A percentile compares a stretch with the other conserved stretches of the same genome.
Evolutionary conservation across 2,113 vertebrate genomes (phyloP).

Genomic region (Hypomesus transpacificus): DNA sequence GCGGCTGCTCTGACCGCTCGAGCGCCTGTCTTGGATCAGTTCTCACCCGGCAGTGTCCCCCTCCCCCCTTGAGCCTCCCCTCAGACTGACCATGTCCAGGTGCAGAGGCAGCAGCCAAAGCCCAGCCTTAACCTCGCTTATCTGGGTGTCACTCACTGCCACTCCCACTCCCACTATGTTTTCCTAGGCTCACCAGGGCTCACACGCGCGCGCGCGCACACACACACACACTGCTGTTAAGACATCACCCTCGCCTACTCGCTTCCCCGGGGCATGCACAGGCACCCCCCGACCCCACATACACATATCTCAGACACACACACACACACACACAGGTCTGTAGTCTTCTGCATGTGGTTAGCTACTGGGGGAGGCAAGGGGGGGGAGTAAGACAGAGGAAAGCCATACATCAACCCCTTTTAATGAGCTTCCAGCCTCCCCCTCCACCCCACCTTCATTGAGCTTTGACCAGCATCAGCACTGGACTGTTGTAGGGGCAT

Average conservation of each 20-base stretch:
- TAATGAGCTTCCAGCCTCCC: conserved; percentile 76
- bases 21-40: conserved; percentile 65
- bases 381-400: conserved; percentile 62
- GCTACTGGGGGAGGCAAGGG: conserved; percentile 9
- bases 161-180: conserved; percentile 58
- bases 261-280: conserved; percentile 10
- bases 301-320: conserved; percentile 3
- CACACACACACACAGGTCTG: conserved; percentile 11
- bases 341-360: conserved; percentile 9
- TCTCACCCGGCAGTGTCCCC: conserved; percentile 52
- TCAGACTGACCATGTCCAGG: conserved; percentile 53
- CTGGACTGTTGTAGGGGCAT: too few species aligned
- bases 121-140: conserved; percentile 70
- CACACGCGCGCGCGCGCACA: conserved; percentile 50
- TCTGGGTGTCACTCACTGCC: conserved; percentile 62
- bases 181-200: conserved; percentile 53
- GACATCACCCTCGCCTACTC: conserved; percentile 16
- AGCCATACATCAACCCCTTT: conserved; percentile 76
- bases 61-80: not conserved
- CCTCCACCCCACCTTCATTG: conserved; percentile 19
- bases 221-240: conserved; percentile 30
- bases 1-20: conserved; percentile 36
- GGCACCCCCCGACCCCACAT: conserved; percentile 8
- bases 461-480: too few species aligned
- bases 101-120: conserved; percentile 56